Evolutionary conservation across 2,797 vertebrate genomes (phyloP).

Genomic region (Melanitta fusca): DNA sequence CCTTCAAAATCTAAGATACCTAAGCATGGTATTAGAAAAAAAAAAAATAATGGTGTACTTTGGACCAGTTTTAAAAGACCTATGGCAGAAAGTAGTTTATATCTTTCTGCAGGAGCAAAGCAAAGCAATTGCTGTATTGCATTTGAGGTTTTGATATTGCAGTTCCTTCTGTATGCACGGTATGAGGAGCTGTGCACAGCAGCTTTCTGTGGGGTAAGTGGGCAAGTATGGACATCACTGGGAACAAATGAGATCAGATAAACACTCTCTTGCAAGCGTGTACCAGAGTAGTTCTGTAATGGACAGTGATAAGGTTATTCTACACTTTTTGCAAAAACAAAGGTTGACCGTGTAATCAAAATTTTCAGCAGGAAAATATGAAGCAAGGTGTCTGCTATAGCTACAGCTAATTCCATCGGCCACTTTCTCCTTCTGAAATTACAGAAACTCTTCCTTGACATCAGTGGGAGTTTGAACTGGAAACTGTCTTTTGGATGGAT

Average conservation of each 20-base stretch:
- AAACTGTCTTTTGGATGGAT: neutral
- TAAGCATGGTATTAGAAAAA: fast-evolving
- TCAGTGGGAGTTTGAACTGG: neutral
- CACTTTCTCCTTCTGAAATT: neutral
- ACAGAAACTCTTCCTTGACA: neutral
- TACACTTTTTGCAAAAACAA: neutral
- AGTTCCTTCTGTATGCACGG: neutral
- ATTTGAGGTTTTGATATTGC: neutral
- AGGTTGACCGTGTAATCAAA: neutral
- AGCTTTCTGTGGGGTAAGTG: neutral
- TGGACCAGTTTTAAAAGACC: neutral
- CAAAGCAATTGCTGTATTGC: neutral
- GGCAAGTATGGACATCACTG: neutral
- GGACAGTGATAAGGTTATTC: neutral
- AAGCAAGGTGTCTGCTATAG: neutral
- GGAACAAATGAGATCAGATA: neutral
- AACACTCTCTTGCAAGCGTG: neutral
- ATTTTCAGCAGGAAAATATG: neutral
- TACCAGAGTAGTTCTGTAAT: neutral
- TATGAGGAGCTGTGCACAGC: neutral
- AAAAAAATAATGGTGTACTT: neutral
- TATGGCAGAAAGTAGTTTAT: neutral
- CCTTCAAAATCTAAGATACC: fast-evolving
- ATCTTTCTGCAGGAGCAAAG: neutral
- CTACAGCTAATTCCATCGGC: neutral